Conservation (phyloP, 2,797 vertebrate genomes). For the Syngnathus rostellatus region DNA sequence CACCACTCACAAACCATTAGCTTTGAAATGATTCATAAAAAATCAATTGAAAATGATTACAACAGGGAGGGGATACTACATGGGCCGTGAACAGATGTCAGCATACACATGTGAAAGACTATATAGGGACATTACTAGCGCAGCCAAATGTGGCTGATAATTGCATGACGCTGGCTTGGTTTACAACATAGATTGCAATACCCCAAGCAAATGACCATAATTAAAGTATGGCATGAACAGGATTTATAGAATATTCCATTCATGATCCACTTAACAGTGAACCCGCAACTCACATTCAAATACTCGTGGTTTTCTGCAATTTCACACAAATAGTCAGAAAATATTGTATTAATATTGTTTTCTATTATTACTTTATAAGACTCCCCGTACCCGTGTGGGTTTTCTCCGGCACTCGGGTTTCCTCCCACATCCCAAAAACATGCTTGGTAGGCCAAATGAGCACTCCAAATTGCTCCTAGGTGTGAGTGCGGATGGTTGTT, state of each 20-base stretch:
- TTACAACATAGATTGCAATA: background rate
- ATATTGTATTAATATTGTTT: too few relatives aligned
- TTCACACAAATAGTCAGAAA: too few relatives aligned
- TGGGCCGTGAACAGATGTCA: conserved; percentile 52
- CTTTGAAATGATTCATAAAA: conserved; percentile 83
- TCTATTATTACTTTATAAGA: too few relatives aligned
- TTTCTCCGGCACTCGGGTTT: too few relatives aligned
- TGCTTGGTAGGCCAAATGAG: too few relatives aligned
- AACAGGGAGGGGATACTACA: conserved; percentile 53
- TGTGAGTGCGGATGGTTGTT: too few relatives aligned
- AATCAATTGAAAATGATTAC: conserved; percentile 70
- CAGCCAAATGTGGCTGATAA: conserved; percentile 47
- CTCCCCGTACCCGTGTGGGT: too few relatives aligned
- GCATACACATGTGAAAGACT: conserved; percentile 38
- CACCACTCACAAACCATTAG: conserved; percentile 80
- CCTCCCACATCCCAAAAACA: too few relatives aligned
- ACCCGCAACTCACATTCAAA: too few relatives aligned
- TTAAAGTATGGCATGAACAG: background rate
- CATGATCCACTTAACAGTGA: background rate
- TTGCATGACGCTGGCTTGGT: conserved; percentile 13
- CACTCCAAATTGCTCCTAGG: too few relatives aligned
- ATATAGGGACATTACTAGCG: conserved; percentile 41
- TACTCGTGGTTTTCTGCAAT: too few relatives aligned
- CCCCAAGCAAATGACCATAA: conserved; percentile 2
- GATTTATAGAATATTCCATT: background rate